These are phyloP conservation scores for Perognathus longimembris DNA, from an alignment of 2,113 vertebrate genomes.

Conservation along the genomic window DNA sequence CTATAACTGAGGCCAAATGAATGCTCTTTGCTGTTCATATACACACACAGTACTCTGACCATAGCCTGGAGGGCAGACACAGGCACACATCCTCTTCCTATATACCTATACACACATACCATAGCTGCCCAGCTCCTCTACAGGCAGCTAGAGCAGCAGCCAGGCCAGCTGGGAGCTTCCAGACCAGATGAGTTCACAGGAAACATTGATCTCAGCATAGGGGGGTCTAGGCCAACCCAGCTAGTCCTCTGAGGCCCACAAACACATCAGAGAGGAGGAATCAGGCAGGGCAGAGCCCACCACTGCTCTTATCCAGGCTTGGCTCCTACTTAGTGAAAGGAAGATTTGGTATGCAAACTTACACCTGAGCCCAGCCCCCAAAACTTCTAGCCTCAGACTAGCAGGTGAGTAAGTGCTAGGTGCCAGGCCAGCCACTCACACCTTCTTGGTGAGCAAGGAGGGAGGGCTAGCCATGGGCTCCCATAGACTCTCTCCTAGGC, in stretches of 20 bases:
- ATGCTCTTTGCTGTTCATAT: rapidly evolving
- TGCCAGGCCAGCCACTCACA: not conserved
- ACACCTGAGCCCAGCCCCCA: not conserved
- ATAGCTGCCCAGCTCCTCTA: not conserved
- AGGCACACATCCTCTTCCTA: not conserved
- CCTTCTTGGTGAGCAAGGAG: not conserved
- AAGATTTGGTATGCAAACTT: not conserved
- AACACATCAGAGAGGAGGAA: not conserved
- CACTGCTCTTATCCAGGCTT: not conserved
- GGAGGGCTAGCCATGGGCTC: not conserved
- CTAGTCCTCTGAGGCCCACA: not conserved
- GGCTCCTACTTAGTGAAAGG: not conserved
- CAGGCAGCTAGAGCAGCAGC: not conserved
- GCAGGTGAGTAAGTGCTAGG: not conserved
- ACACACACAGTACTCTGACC: not conserved
- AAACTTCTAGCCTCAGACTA: not conserved
- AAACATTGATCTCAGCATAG: conserved; percentile 66
- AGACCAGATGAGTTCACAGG: conserved; percentile 71
- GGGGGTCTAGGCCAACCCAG: not conserved
- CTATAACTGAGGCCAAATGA: not conserved
- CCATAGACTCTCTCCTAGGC: not conserved
- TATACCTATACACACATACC: rapidly evolving
- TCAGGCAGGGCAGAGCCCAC: not conserved
- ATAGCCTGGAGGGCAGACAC: too few species aligned
- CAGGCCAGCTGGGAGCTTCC: conserved; percentile 3